These are phyloP conservation scores for Dusona sp. DNA, from an alignment of 2,888 invertebrate genomes.

Conservation along the genomic window DNA sequence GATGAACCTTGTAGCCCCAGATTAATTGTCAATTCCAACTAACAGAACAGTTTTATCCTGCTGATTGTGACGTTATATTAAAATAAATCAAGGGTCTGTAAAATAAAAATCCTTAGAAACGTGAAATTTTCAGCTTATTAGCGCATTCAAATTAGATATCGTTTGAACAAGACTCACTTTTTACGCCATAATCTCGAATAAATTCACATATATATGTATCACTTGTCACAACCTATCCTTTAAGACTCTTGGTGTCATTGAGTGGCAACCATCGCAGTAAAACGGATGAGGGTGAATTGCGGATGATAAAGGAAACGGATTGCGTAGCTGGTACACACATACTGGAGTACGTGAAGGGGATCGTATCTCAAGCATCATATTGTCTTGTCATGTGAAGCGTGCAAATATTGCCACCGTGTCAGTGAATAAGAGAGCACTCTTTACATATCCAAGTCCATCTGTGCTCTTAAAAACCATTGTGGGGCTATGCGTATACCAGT, in stretches of 20 bases:
- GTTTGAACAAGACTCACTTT: background rate
- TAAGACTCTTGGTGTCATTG: slow-evolving; percentile 39
- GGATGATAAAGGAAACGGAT: slow-evolving; percentile 75
- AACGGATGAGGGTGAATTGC: slow-evolving; percentile 73
- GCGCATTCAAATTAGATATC: background rate
- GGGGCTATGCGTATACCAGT: background rate
- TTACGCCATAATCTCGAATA: background rate
- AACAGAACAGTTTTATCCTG: background rate
- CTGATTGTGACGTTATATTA: background rate
- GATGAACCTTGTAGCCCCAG: too few species aligned
- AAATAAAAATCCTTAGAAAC: too few species aligned
- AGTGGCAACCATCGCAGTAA: slow-evolving; percentile 57
- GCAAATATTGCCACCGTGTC: slow-evolving; percentile 83
- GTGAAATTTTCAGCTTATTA: background rate
- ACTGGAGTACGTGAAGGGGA: slow-evolving; percentile 74
- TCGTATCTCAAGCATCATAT: slow-evolving; percentile 77
- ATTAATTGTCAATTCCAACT: too few species aligned
- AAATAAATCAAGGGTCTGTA: background rate
- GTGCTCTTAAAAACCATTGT: slow-evolving; percentile 15
- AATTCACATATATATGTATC: background rate
- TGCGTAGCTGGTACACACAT: slow-evolving; percentile 72
- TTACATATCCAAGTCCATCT: slow-evolving; percentile 29
- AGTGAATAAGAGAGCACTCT: slow-evolving; percentile 52
- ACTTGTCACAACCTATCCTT: slow-evolving; percentile 15
- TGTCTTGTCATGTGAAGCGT: slow-evolving; percentile 82